Base-by-base conservation (phyloP, 2,113 vertebrate genomes). In the Tetrax tetrax region DNA sequence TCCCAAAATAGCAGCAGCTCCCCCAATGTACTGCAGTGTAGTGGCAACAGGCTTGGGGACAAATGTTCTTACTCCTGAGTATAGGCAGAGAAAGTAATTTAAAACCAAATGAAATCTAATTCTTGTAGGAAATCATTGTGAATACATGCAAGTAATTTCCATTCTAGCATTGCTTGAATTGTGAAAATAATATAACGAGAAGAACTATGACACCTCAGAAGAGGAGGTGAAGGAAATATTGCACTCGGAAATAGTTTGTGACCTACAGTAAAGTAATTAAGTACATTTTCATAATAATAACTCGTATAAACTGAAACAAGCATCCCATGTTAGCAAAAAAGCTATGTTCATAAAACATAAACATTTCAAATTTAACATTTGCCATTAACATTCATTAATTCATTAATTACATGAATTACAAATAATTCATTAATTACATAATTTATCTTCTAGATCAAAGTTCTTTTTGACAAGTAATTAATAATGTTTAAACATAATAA, bases 1-100 rank as follows among this genome's bases (percentile, higher is more conserved):
- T 29, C 99, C 99, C 96, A 99, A 94, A 97, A 99, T 99, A 97
- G 99, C 99, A 9, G 99, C 99, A 3, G 99, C 99, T 59, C 99
- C 99, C 33, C 99, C 99, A 25, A 99, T 98, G 69, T 99, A 99
- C 96, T 99, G 99, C 85, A 99, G 97, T 35, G 98, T 99, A 89
- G 99, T 99, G 96, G 99, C 99, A 54, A 99, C 99, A 21, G 99
- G 99, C 96, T 98, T 99, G 78, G 99, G 99, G 41, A 99, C 98
- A 75, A 99, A 99, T 3, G 99, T 99, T 85, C 99, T 99, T 50
- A 99, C 99, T 51, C 99, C 99, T 99, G 94, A 84, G 79, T 54
- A 90, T 7, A 95, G 72, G 79, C 10, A 96, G 87, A 81, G 35
- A 89, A 96, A 91, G 75, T 21, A 10, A 38, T 68, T 59, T n/a